These are phyloP conservation scores for Xyrauchen texanus DNA, from an alignment of 2,113 vertebrate species.

Conservation along the genomic window DNA sequence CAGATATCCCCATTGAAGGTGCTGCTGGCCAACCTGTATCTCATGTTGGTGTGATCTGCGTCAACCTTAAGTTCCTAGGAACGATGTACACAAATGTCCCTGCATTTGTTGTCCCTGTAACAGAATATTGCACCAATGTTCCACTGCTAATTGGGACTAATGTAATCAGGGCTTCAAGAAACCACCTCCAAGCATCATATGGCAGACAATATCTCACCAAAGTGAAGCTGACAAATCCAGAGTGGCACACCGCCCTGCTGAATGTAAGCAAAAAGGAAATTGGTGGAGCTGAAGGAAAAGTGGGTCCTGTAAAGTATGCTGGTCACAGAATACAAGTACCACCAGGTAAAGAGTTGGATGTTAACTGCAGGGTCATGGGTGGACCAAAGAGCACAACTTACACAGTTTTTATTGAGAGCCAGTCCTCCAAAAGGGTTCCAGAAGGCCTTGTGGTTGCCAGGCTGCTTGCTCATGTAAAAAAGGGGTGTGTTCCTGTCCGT, in stretches of 20 bases:
- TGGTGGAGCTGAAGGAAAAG: too few relatives aligned
- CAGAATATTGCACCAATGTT: background rate
- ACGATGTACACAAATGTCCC: background rate
- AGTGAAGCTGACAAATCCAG: background rate
- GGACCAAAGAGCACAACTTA: too few relatives aligned
- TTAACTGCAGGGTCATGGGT: too few relatives aligned
- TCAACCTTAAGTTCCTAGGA: constrained; percentile 5
- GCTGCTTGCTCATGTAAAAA: too few relatives aligned
- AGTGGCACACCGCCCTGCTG: constrained; percentile 2
- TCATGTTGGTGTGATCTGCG: constrained; percentile 1
- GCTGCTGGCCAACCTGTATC: background rate
- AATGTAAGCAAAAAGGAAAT: background rate
- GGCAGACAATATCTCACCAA: constrained; percentile 7
- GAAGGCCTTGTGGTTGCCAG: too few relatives aligned
- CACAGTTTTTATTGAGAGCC: too few relatives aligned
- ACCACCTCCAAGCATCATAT: background rate
- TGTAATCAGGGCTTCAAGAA: background rate
- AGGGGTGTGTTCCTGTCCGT: too few relatives aligned
- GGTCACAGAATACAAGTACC: too few relatives aligned
- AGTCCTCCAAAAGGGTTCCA: too few relatives aligned
- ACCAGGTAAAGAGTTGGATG: too few relatives aligned
- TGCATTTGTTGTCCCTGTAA: constrained; percentile 13
- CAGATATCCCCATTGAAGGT: constrained; percentile 15
- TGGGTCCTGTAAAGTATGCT: too few relatives aligned
- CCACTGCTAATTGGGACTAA: constrained; percentile 10